Conservation (phyloP, 2,113 vertebrate genomes). For the Coptodon rendalli region DNA sequence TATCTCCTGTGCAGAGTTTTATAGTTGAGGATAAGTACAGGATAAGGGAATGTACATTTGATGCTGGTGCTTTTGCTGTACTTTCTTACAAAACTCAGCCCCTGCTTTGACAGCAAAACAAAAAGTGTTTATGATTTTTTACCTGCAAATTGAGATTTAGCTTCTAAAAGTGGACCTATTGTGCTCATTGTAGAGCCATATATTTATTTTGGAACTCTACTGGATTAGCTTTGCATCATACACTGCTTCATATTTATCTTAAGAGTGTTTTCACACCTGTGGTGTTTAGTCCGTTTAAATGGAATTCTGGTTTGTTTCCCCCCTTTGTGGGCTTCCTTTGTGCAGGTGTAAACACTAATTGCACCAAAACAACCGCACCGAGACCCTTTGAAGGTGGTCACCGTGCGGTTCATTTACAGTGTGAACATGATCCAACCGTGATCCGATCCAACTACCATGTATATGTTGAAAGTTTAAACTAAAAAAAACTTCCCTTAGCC, state of each 20-base stretch:
- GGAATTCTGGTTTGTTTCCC: accelerated
- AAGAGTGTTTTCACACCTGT: background rate
- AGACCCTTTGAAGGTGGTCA: too few species aligned
- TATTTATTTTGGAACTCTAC: background rate
- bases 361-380: too few species aligned
- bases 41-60: too few species aligned
- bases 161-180: background rate
- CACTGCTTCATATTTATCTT: background rate
- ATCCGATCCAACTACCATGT: too few species aligned
- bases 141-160: background rate
- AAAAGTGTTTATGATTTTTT: background rate
- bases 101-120: background rate
- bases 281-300: background rate
- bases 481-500: too few species aligned
- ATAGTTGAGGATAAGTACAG: background rate
- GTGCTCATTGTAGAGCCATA: background rate
- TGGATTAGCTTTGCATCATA: background rate
- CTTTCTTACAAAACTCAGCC: background rate
- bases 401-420: too few species aligned
- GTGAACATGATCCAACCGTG: too few species aligned
- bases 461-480: too few species aligned
- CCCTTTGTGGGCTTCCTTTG: background rate
- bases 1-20: background rate
- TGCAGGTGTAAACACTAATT: too few species aligned
- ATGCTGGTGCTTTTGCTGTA: background rate